phyloP scores from a whole-genome alignment of 92 coral and sea anemone species.

The Siderastrea radians region DNA sequence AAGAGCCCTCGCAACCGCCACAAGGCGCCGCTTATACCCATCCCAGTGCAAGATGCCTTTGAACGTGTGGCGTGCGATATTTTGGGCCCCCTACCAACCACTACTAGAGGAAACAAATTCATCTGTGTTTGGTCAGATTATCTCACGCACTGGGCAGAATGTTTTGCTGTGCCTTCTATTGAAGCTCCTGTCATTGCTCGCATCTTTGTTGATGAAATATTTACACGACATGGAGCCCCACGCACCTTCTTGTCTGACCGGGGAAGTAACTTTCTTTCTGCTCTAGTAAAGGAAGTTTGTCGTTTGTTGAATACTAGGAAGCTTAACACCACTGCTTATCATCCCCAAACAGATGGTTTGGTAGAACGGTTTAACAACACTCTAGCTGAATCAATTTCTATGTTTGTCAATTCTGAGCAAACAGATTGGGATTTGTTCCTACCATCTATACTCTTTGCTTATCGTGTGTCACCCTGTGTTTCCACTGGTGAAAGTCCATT shows the following conservation, averaged over 20 bases:
- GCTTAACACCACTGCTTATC: constrained; percentile 74
- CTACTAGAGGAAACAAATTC: constrained; percentile 62
- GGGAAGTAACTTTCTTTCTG: constrained; percentile 51
- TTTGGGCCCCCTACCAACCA: constrained; percentile 56
- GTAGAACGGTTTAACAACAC: constrained; percentile 60
- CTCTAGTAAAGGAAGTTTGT: constrained; percentile 66
- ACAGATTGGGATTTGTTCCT: constrained; percentile 59
- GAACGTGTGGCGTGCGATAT: constrained; percentile 47
- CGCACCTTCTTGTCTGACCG: constrained; percentile 59
- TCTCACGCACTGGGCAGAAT: constrained; percentile 62
- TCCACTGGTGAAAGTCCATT: constrained; percentile 57
- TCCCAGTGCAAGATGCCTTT: constrained; percentile 67
- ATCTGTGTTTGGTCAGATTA: constrained; percentile 55
- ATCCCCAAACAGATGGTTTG: constrained; percentile 58
- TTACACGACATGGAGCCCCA: constrained; percentile 66
- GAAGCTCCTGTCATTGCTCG: constrained; percentile 16
- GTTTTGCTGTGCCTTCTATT: constrained; percentile 27
- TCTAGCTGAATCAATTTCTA: constrained; percentile 31
- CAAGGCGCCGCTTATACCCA: constrained; percentile 57
- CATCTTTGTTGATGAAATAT: constrained; percentile 17
- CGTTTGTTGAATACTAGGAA: constrained; percentile 54
- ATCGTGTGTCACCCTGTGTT: constrained; percentile 21
- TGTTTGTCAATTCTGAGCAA: constrained; percentile 51
- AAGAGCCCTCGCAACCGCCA: constrained; percentile 38
- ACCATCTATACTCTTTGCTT: constrained; percentile 38